These are phyloP conservation scores for Himalopsyche anomala DNA, from an alignment of 2,888 invertebrate genomes.

Conservation along the genomic window DNA sequence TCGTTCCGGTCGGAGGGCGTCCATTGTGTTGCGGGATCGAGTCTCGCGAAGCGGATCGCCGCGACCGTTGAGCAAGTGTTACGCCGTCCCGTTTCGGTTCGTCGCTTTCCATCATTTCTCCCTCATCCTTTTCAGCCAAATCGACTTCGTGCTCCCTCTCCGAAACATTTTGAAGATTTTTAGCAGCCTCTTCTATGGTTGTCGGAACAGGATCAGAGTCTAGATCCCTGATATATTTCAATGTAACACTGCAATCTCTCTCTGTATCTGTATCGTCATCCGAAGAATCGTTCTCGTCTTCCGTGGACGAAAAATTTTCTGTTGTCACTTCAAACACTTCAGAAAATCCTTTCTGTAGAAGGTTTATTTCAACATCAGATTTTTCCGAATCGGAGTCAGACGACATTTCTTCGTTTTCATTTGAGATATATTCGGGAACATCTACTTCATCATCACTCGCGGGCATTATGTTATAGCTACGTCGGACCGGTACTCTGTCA, in stretches of 20 bases:
- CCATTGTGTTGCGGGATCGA: constrained; percentile 47
- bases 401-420: constrained; percentile 71
- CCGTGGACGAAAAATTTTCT: constrained; percentile 78
- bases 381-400: constrained; percentile 70
- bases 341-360: constrained; percentile 73
- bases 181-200: constrained; percentile 64
- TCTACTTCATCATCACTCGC: constrained; percentile 72
- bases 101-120: constrained; percentile 45
- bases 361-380: constrained; percentile 69
- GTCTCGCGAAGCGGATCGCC: constrained; percentile 52
- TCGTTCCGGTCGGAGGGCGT: constrained; percentile 48
- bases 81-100: constrained; percentile 49
- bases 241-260: constrained; percentile 73
- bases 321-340: constrained; percentile 84
- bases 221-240: constrained; percentile 70
- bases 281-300: constrained; percentile 78
- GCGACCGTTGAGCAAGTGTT: constrained; percentile 57
- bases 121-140: constrained; percentile 27
- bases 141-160: constrained; percentile 41
- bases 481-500: constrained; percentile 69
- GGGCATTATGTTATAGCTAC: constrained; percentile 72
- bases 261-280: constrained; percentile 80
- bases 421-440: constrained; percentile 70
- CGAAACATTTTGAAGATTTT: constrained; percentile 54
- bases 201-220: constrained; percentile 51